Evolutionary conservation across 2,113 vertebrate species (phyloP).

Genomic region (Gavia stellata): DNA sequence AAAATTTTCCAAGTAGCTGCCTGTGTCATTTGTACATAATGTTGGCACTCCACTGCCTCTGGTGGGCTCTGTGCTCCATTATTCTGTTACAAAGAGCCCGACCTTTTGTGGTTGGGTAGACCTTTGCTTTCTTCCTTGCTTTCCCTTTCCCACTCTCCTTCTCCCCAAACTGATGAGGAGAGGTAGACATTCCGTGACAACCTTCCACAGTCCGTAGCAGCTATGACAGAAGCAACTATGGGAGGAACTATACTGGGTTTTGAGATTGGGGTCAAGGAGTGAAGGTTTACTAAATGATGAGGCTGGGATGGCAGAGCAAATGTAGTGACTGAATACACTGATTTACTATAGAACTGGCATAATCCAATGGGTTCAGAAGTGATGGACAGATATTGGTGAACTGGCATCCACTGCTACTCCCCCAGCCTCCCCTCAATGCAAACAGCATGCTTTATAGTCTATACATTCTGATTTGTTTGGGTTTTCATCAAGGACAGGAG

Average conservation of each 20-base stretch:
- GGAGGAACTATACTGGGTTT: not conserved
- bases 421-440: not conserved
- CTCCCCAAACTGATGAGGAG: not conserved
- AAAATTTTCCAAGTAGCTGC: not conserved
- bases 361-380: not conserved
- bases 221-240: not conserved
- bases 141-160: not conserved
- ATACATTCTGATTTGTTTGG: not conserved
- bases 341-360: not conserved
- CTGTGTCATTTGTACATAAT: not conserved
- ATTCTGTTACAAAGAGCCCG: not conserved
- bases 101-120: fast-evolving
- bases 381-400: not conserved
- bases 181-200: not conserved
- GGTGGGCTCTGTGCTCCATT: not conserved
- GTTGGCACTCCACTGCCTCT: not conserved
- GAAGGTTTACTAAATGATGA: not conserved
- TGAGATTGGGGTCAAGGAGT: not conserved
- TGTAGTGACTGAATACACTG: not conserved
- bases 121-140: not conserved
- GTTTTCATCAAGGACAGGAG: not conserved
- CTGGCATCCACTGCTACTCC: not conserved
- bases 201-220: not conserved
- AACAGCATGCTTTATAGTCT: not conserved
- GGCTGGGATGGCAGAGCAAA: not conserved